Evolutionary conservation across 2,113 vertebrate genomes (phyloP).

Genomic region (Egretta garzetta): DNA sequence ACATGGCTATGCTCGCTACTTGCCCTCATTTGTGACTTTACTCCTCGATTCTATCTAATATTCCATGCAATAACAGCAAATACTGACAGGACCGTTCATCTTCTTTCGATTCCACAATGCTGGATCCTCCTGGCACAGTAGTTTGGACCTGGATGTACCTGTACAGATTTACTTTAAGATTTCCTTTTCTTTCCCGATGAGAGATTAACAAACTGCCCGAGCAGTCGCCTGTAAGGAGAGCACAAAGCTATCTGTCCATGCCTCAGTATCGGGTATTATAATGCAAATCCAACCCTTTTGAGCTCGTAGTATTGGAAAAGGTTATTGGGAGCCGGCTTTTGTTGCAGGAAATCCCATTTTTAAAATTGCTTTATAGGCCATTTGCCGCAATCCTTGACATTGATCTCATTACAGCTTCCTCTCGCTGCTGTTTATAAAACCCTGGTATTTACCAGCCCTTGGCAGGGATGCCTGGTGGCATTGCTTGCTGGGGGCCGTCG

Average conservation of each 20-base stretch:
- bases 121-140: background rate
- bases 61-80: background rate
- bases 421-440: constrained; percentile 1
- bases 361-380: constrained; percentile 48
- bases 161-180: background rate
- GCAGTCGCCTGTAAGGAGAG: background rate
- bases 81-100: accelerated
- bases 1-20: background rate
- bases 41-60: background rate
- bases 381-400: constrained; percentile 39
- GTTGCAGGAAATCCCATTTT: constrained; percentile 48
- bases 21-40: background rate
- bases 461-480: background rate
- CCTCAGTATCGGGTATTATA: background rate
- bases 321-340: constrained; percentile 4
- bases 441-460: background rate
- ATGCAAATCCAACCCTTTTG: constrained; percentile 12
- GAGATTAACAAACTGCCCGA: background rate
- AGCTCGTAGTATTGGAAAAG: background rate
- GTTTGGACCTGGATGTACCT: background rate
- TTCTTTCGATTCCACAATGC: background rate
- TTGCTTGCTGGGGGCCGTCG: background rate
- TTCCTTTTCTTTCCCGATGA: background rate
- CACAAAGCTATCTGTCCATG: background rate
- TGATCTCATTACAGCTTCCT: constrained; percentile 36